Evolutionary conservation across 2,888 invertebrate species (phyloP).

Genomic region (Pterostichus madidus): DNA sequence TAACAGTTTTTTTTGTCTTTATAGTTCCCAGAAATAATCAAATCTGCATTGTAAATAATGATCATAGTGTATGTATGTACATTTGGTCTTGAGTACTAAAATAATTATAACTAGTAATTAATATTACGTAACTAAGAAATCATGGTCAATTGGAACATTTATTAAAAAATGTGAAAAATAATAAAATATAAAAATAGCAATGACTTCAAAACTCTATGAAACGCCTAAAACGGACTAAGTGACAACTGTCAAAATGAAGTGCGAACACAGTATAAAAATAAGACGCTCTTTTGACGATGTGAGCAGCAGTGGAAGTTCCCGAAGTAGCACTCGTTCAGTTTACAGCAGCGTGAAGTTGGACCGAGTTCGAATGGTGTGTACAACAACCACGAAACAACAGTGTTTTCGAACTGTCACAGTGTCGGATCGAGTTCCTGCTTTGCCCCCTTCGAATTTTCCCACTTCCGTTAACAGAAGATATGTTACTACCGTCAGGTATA

Average conservation of each 20-base stretch:
- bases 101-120: constrained; percentile 31
- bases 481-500: constrained; percentile 76
- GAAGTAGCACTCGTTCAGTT: constrained; percentile 10
- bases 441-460: constrained; percentile 71
- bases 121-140: constrained; percentile 24
- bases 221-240: neutral
- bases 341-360: constrained; percentile 72
- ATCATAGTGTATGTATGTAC: neutral
- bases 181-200: constrained; percentile 16
- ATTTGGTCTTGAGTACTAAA: neutral
- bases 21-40: neutral
- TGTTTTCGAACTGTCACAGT: constrained; percentile 76
- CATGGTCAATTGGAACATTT: constrained; percentile 38
- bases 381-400: constrained; percentile 76
- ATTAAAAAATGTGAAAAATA: neutral
- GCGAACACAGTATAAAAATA: constrained; percentile 49
- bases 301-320: constrained; percentile 29
- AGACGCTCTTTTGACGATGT: constrained; percentile 48
- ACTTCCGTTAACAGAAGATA: constrained; percentile 72
- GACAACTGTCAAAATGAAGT: constrained; percentile 45
- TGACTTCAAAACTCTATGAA: constrained; percentile 5
- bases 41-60: neutral
- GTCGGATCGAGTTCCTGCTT: constrained; percentile 74
- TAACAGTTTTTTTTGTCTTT: neutral
- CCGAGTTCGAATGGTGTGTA: constrained; percentile 76